Conservation (phyloP, 1,140 invertebrate species). For the Ridgeia piscesae region DNA sequence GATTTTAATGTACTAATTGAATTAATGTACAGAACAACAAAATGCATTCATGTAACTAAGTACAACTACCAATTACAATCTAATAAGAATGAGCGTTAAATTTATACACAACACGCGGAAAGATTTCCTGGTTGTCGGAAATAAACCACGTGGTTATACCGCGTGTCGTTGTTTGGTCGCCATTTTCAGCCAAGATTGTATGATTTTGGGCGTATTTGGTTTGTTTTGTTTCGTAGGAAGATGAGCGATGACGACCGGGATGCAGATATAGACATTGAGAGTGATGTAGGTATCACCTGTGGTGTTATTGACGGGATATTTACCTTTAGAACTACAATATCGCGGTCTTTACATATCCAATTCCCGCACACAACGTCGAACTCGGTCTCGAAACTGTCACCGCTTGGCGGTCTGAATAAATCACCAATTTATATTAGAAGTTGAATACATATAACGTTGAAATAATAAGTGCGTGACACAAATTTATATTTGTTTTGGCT, state of each 20-base stretch:
- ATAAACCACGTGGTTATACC: not conserved
- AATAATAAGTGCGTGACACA: not conserved
- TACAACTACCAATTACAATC: not conserved
- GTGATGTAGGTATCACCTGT: not conserved
- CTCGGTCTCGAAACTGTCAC: too few relatives aligned
- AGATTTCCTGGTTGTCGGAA: conserved; percentile 4
- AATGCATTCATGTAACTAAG: not conserved
- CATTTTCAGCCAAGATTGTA: not conserved
- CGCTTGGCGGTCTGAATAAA: not conserved
- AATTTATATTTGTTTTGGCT: not conserved
- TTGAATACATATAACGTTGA: not conserved
- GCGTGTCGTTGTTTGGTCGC: conserved; percentile 3
- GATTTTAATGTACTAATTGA: not conserved
- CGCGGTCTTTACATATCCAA: not conserved
- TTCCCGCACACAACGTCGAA: not conserved
- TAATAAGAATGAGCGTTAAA: not conserved
- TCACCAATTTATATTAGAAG: not conserved
- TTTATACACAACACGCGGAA: not conserved
- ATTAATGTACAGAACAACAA: not conserved
- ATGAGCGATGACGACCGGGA: not conserved
- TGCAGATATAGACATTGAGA: not conserved
- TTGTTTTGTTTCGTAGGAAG: not conserved
- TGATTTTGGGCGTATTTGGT: not conserved
- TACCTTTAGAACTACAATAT: not conserved
- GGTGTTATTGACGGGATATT: not conserved